Base-by-base conservation (phyloP, 2,797 vertebrate species). In the Calcarius lapponicus region DNA sequence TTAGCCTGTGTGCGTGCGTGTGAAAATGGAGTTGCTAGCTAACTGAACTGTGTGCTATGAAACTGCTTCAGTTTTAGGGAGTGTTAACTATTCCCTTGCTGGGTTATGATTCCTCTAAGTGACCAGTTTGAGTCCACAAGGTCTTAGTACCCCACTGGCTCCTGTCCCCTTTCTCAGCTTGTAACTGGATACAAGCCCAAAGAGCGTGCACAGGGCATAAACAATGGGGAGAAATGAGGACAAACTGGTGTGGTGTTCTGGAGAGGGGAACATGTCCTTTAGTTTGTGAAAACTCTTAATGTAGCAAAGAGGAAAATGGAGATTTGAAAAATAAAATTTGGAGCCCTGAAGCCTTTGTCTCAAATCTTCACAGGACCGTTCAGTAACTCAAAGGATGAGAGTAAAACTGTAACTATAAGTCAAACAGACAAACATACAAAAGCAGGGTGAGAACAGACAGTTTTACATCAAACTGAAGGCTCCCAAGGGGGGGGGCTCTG, bases 1-100 rank as follows among this genome's bases (percentile, higher is more conserved):
- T 94, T 95, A 93, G 74, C 74, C 76, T 9, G 0, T 72, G 91
- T 42, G 56, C 0, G 0, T 1, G 8, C 6, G 1, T 92, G 90
- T 96, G 90, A 92, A 95, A 96, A 92, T 9, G 32, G 67, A 95
- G 0, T 38, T 89, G 22, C 50, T 88, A 92, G 50, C 53, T 87
- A 71, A 71, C 47, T 80, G 29, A 89, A 60, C 22, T 43, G 10
- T 54, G 64, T 94, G 81, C 84, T 87, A 3, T 65, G 86, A 89
- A 95, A 87, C 71, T 76, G 40, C 40, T 38, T 87, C 57, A 6
- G 3, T 64, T 87, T 74, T 66, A 70, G 65, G 21, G 40, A 38
- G 17, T 40, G 42, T 88, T 92, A 95, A 90, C 74, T 67, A 9
- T 70, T 94, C 32, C 11, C 26, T 81, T 60, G 32, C 75, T 74